A percentile compares a stretch with the other conserved stretches of the same genome.
Conservation (phyloP, 2,888 invertebrate genomes). For the Colletes collaris region DNA sequence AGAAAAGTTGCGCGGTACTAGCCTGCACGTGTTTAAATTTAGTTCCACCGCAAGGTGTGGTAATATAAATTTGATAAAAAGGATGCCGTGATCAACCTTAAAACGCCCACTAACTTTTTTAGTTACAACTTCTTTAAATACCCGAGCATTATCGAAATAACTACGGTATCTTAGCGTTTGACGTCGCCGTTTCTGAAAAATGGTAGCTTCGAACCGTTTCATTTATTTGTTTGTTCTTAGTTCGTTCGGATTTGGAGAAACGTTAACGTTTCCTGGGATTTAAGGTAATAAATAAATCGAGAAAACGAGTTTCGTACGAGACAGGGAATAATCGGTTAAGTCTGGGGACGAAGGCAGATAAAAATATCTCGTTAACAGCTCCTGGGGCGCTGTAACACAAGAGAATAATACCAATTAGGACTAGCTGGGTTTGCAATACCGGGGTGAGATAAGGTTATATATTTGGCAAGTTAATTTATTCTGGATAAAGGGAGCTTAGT, state of each 20-base stretch:
- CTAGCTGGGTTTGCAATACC: slow-evolving; percentile 60
- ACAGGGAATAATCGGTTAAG: slow-evolving; percentile 8
- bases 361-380: slow-evolving; percentile 60
- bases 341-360: slow-evolving; percentile 45
- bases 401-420: slow-evolving; percentile 66
- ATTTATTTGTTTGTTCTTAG: not conserved
- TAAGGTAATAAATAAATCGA: not conserved
- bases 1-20: slow-evolving; percentile 38
- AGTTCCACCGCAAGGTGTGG: slow-evolving; percentile 13
- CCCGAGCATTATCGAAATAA: not conserved
- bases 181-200: too few species aligned
- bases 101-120: not conserved
- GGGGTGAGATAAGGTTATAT: slow-evolving; percentile 71
- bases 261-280: not conserved
- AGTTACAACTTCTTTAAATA: not conserved
- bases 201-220: too few species aligned
- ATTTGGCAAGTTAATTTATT: slow-evolving; percentile 76
- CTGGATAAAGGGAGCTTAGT: slow-evolving; percentile 70
- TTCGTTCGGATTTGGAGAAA: not conserved
- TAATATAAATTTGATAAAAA: slow-evolving; percentile 43
- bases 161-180: not conserved
- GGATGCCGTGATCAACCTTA: slow-evolving; percentile 12
- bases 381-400: slow-evolving; percentile 49
- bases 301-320: slow-evolving; percentile 4
- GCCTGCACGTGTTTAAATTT: slow-evolving; percentile 43